Evolutionary conservation across 64 coral and sea anemone species (phyloP).

Genomic region (Trachythela sp.): DNA sequence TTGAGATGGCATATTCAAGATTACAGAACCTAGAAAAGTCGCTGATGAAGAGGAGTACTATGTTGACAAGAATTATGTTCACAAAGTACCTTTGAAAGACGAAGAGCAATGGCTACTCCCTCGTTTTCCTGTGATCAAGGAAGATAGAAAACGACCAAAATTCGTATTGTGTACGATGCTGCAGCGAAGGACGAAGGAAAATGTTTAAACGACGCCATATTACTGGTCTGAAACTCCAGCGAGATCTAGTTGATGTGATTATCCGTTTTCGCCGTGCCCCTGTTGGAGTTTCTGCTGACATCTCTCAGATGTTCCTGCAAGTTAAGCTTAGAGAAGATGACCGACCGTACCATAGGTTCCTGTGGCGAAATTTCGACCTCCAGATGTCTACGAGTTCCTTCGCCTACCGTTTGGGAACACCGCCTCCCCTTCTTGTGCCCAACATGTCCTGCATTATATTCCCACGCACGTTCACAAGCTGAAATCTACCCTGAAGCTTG

Average conservation of each 20-base stretch:
- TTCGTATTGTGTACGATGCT: slow-evolving; percentile 40
- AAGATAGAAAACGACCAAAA: slow-evolving; percentile 26
- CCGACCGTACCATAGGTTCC: slow-evolving; percentile 36
- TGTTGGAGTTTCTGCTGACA: slow-evolving; percentile 49
- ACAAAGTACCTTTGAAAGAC: not conserved
- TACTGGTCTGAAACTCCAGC: not conserved
- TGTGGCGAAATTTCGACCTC: not conserved
- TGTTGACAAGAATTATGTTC: slow-evolving; percentile 22
- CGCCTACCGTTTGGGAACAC: slow-evolving; percentile 16
- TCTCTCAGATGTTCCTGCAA: slow-evolving; percentile 66
- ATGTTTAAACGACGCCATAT: slow-evolving; percentile 38
- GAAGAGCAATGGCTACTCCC: slow-evolving; percentile 45
- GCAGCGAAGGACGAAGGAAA: not conserved
- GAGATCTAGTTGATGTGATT: slow-evolving; percentile 24
- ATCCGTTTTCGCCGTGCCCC: slow-evolving; percentile 37
- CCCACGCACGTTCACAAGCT: slow-evolving; percentile 10
- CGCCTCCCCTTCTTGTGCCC: not conserved
- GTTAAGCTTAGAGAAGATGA: slow-evolving; percentile 44
- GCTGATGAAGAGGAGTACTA: not conserved
- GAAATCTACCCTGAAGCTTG: too few relatives aligned
- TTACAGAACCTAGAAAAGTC: slow-evolving; percentile 24
- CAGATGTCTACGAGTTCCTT: not conserved
- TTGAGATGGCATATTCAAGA: slow-evolving; percentile 10
- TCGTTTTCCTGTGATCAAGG: slow-evolving; percentile 23
- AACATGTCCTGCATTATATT: slow-evolving; percentile 18